Percentiles rank a stretch among this genome's conserved stretches.
These are phyloP conservation scores for Sipha flava DNA, from an alignment of 1,140 invertebrate genomes.

Conservation along the genomic window DNA sequence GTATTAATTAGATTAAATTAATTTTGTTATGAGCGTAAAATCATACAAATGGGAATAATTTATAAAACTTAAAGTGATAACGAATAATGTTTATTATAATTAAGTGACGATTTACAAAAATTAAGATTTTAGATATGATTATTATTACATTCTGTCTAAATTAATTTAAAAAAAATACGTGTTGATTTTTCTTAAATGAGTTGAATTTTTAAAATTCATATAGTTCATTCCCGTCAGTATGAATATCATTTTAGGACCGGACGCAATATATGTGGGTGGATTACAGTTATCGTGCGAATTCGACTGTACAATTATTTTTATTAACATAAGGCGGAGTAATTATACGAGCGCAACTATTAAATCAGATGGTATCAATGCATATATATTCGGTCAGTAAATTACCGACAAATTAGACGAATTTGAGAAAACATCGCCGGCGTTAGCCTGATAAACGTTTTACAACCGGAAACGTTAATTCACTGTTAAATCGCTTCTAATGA, in stretches of 20 bases:
- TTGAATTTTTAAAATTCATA: background rate
- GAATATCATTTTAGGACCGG: background rate
- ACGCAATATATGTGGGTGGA: background rate
- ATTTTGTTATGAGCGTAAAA: background rate
- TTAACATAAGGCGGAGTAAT: background rate
- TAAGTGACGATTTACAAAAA: background rate
- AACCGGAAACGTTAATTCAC: constrained; percentile 9
- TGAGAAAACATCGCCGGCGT: background rate
- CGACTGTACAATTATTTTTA: background rate
- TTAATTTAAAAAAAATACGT: too few species aligned
- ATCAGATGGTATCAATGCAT: background rate
- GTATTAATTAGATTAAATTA: background rate
- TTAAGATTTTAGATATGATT: too few species aligned
- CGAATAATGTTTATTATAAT: background rate
- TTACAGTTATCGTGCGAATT: background rate
- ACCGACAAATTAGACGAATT: background rate
- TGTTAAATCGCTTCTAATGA: constrained; percentile 11
- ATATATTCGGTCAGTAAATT: background rate
- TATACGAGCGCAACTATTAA: background rate
- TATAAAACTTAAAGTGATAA: background rate
- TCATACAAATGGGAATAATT: background rate
- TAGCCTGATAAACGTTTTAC: background rate
- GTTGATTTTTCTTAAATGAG: background rate
- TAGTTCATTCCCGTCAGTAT: background rate
- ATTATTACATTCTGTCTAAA: too few species aligned